These are phyloP conservation scores for Molorchus minor DNA, from an alignment of 2,888 invertebrate genomes.

Conservation along the genomic window DNA sequence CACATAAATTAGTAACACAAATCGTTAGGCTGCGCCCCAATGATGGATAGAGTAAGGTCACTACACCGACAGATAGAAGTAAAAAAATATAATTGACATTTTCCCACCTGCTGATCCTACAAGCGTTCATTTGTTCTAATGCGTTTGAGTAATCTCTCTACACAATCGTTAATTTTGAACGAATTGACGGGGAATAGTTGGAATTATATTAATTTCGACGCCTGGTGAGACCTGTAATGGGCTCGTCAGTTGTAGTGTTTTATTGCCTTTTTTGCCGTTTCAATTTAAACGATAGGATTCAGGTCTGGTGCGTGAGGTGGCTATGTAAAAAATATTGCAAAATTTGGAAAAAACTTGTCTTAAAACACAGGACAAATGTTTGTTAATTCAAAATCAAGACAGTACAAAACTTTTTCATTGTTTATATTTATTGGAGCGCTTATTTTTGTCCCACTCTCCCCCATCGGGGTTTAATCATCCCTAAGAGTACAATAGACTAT, in stretches of 20 bases:
- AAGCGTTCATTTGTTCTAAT: conserved; percentile 24
- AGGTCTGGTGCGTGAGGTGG: no score
- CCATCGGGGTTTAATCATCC: not conserved
- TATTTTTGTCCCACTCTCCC: not conserved
- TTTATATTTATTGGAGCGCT: not conserved
- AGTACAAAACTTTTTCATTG: not conserved
- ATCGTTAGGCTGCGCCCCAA: conserved; percentile 11
- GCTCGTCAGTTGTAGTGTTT: no score
- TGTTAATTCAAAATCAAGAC: no score
- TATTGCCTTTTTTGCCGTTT: no score
- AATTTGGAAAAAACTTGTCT: no score
- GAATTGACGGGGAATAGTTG: not conserved
- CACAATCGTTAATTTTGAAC: conserved; percentile 11
- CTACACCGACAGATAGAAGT: conserved; percentile 7
- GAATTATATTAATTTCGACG: no score
- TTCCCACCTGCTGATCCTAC: conserved; percentile 22
- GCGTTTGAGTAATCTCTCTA: not conserved
- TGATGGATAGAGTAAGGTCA: conserved; percentile 22
- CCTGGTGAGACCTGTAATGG: no score
- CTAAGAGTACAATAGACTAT: conserved; percentile 3
- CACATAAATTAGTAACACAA: no score
- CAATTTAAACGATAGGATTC: no score
- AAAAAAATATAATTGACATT: conserved; percentile 21
- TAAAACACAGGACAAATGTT: no score
- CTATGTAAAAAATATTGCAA: no score